Conservation (phyloP, 2,797 vertebrate genomes). For the Pampus argenteus region DNA sequence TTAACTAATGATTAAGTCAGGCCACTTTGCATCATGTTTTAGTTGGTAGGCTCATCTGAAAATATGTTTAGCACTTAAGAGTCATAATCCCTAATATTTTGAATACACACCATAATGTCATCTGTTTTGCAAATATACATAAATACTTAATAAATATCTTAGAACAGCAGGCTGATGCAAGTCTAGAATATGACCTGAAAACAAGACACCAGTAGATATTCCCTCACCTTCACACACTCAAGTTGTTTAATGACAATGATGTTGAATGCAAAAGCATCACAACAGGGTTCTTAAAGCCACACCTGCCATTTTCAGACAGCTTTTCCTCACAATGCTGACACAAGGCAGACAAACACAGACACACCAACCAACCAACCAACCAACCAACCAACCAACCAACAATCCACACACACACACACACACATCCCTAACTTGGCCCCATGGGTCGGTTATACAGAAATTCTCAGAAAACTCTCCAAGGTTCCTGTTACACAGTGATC, state of each 20-base stretch:
- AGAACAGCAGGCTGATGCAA: neutral
- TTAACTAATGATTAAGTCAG: neutral
- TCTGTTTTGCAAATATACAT: neutral
- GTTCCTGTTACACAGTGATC: slow-evolving; percentile 64
- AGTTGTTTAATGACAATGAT: slow-evolving; percentile 32
- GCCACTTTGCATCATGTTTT: neutral
- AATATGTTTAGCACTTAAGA: neutral
- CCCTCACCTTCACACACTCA: slow-evolving; percentile 14
- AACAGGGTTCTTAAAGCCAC: slow-evolving; percentile 52
- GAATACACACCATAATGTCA: neutral
- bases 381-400: slow-evolving; percentile 52
- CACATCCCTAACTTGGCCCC: slow-evolving; percentile 36
- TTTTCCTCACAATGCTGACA: slow-evolving; percentile 63
- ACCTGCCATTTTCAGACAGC: slow-evolving; percentile 68
- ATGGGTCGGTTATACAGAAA: slow-evolving; percentile 62
- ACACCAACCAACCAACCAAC: slow-evolving; percentile 53
- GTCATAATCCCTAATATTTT: neutral
- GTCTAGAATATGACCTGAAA: neutral
- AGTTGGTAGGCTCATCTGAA: neutral
- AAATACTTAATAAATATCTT: neutral
- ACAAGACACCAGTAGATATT: neutral
- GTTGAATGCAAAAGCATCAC: slow-evolving; percentile 47
- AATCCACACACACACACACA: slow-evolving; percentile 17
- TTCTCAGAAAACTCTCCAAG: slow-evolving; percentile 73
- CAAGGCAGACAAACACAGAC: slow-evolving; percentile 63